Percentiles rank a stretch among this genome's conserved stretches.
phyloP scores from a whole-genome alignment of 2,888 invertebrate species.

The Eristalis arbustorum region DNA sequence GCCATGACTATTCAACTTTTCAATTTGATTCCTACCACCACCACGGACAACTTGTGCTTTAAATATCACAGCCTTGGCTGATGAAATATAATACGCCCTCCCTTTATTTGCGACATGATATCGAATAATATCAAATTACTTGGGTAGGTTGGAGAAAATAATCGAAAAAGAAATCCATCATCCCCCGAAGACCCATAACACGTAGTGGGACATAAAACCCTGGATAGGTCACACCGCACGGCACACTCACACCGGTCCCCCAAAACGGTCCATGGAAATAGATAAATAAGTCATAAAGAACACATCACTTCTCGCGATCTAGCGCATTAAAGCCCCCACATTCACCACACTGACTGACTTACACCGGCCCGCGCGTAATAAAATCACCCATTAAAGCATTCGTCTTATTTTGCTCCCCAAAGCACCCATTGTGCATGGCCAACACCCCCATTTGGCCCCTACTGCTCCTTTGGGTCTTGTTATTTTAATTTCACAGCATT shows the following conservation, averaged over 20 bases:
- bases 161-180: background rate
- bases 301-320: background rate
- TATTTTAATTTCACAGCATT: conserved; percentile 47
- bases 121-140: too few species aligned
- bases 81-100: too few species aligned
- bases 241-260: background rate
- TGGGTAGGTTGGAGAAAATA: background rate
- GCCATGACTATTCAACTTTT: too few species aligned
- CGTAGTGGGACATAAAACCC: background rate
- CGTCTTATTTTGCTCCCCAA: conserved; percentile 9
- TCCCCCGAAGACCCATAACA: background rate
- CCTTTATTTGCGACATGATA: too few species aligned
- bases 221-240: background rate
- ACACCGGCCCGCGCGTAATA: conserved; percentile 23
- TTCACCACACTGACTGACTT: background rate
- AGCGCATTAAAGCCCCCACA: background rate
- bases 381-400: conserved; percentile 47
- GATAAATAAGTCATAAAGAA: background rate
- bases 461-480: conserved; percentile 15
- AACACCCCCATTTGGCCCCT: background rate
- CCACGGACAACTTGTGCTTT: background rate
- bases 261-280: background rate
- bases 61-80: background rate
- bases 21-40: too few species aligned
- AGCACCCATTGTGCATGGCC: conserved; percentile 37